A percentile compares a stretch with the other conserved stretches of the same genome.
Evolutionary conservation across 2,888 invertebrate genomes (phyloP).

Genomic region (Polydrusus tereticollis): DNA sequence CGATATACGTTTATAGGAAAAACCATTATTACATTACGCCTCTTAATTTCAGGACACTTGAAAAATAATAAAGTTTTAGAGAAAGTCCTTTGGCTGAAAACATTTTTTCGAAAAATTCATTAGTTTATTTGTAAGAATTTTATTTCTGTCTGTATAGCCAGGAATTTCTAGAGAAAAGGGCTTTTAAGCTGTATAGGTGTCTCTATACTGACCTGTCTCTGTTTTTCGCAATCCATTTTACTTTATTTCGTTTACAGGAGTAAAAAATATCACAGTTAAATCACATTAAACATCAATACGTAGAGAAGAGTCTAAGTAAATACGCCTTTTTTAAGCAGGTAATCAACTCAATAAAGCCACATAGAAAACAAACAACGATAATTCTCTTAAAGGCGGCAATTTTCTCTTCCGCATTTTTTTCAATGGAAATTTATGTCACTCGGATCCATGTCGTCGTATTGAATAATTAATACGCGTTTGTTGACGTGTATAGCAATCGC

Average conservation of each 20-base stretch:
- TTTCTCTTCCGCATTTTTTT: conserved; percentile 11
- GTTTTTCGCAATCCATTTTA: neutral
- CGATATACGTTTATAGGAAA: no score
- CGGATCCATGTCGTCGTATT: neutral
- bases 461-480: neutral
- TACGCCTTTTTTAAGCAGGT: neutral
- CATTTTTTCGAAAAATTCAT: no score
- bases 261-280: conserved; percentile 6
- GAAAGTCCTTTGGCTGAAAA: no score
- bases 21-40: no score
- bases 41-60: no score
- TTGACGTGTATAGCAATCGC: neutral
- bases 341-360: neutral
- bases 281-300: neutral
- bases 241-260: neutral
- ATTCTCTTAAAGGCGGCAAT: neutral
- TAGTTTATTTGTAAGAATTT: no score
- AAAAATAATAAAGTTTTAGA: no score
- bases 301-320: neutral
- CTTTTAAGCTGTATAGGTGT: neutral
- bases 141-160: no score
- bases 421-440: conserved; percentile 5
- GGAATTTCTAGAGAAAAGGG: no score
- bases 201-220: neutral
- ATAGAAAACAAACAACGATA: neutral